A percentile compares a stretch with the other conserved stretches of the same genome.
These are phyloP conservation scores for Actinia equina DNA, from an alignment of 64 coral and sea anemone genomes.

Conservation along the genomic window DNA sequence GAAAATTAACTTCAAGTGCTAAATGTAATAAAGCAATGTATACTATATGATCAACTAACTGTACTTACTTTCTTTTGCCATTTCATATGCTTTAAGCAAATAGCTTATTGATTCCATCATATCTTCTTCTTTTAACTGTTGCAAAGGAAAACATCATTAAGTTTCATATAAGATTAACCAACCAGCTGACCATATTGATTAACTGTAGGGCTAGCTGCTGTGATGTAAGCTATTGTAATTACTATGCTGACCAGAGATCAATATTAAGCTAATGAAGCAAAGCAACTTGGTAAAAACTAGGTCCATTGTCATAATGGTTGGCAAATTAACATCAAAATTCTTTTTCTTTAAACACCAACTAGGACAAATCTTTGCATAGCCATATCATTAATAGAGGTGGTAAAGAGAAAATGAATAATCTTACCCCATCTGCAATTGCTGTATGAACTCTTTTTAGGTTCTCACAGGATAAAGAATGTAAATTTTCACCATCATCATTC, in stretches of 20 bases:
- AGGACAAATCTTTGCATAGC: no score
- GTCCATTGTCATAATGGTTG: no score
- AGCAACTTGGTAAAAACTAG: no score
- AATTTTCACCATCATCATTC: slow-evolving; percentile 77
- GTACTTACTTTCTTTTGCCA: slow-evolving; percentile 98
- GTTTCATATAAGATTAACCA: no score
- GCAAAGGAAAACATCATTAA: not conserved
- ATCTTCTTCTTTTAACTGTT: slow-evolving; percentile 67
- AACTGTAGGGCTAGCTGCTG: no score
- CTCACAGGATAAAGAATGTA: slow-evolving; percentile 88
- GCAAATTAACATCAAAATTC: no score
- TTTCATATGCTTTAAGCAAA: slow-evolving; percentile 96
- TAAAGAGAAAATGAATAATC: not conserved
- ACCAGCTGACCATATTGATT: no score
- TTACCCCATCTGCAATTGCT: slow-evolving; percentile 78
- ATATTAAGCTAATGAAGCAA: no score
- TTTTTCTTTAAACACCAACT: no score
- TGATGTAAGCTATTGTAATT: no score
- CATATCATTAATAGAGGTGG: no score
- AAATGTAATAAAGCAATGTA: not conserved
- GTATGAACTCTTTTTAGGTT: slow-evolving; percentile 84
- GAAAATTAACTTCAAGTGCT: not conserved
- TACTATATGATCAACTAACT: not conserved
- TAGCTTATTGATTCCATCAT: slow-evolving; percentile 67
- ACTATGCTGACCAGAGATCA: no score